phyloP scores from a whole-genome alignment of 2,888 invertebrate genomes.

The Drosophila diplacantha region DNA sequence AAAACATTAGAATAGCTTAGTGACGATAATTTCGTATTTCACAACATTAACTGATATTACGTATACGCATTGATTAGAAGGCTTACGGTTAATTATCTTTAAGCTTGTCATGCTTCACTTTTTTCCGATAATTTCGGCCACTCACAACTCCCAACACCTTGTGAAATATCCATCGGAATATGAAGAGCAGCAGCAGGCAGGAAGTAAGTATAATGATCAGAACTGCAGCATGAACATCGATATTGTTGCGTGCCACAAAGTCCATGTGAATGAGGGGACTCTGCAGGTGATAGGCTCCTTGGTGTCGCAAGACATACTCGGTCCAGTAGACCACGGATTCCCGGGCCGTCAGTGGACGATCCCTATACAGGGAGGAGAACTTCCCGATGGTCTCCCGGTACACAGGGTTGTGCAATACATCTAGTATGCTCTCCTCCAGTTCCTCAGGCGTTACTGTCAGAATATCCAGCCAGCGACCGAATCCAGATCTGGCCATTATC shows the following conservation, averaged over 20 bases:
- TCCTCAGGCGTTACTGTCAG: conserved; percentile 38
- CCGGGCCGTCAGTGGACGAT: conserved; percentile 79
- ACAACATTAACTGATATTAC: conserved; percentile 5
- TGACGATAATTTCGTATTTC: conserved; percentile 6
- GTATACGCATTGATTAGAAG: conserved; percentile 3
- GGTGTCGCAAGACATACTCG: conserved; percentile 80
- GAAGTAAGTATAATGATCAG: not conserved
- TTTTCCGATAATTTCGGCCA: conserved; percentile 8
- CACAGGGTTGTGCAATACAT: conserved; percentile 56
- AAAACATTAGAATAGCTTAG: not conserved
- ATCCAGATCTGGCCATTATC: conserved; percentile 48
- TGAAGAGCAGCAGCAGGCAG: not conserved
- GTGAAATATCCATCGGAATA: conserved; percentile 17
- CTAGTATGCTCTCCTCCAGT: conserved; percentile 43
- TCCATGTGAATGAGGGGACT: conserved; percentile 78
- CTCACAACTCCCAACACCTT: conserved; percentile 1
- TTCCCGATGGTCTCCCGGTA: conserved; percentile 72
- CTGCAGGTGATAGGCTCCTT: conserved; percentile 79
- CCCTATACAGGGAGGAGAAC: conserved; percentile 78
- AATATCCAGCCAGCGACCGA: conserved; percentile 52
- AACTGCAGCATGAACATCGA: conserved; percentile 76
- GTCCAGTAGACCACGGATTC: conserved; percentile 80
- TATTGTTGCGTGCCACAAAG: conserved; percentile 77
- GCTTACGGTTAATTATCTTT: conserved; percentile 9
- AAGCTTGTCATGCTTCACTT: not conserved